Base-by-base conservation (phyloP, 1,140 invertebrate genomes). In the Drosophila setifemur region DNA sequence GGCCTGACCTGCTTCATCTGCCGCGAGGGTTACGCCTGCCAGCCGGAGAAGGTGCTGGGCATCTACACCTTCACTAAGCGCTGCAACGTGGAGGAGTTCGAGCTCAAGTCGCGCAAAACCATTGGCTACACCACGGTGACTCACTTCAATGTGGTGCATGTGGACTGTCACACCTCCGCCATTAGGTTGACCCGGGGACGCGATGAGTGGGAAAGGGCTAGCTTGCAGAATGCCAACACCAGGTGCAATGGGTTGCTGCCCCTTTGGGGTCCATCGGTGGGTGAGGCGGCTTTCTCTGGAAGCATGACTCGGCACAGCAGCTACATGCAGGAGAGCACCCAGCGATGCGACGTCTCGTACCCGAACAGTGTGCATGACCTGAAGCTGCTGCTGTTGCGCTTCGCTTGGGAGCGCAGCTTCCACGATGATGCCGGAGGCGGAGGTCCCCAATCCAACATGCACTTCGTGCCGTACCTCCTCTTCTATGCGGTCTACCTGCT, bases 1-100 rank as follows among this genome's bases (percentile, higher is more conserved):
- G 98, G 98, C 16, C 91, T 98, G n/a, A 96, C 98, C 0, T 99
- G 98, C 91, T 98, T 98, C 73, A 99, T 99, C 81, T 99, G 98
- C 90, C 94, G 98, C 25, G 98, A 99, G 91, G 98, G 98, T 1
- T 99, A 99, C 90, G 96, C 97, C 89, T 98, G 97, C 90, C 96
- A 97, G 90, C 96, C 96, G 4, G 95, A 93, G 4, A 97, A 97
- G 93, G 96, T 98, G 12, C 92, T 99, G 0, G 98, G 97, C 23
- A 96, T 99, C 71, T 99, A 99, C 89, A 99, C 98, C 0, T 99
- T 97, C 90, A 99, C 97, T 7, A 99, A 99, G 91, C 94, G 97
- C 7, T 97, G 96, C 81, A 95, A 96, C 83, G 94, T 99, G n/a
- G 98, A 99, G 77, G 97, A 99, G 77, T 96, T 94, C 89, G 98